A percentile compares a stretch with the other conserved stretches of the same genome.
Conservation (phyloP, 1,140 invertebrate genomes). For the Pseudomyrmex concolor region DNA sequence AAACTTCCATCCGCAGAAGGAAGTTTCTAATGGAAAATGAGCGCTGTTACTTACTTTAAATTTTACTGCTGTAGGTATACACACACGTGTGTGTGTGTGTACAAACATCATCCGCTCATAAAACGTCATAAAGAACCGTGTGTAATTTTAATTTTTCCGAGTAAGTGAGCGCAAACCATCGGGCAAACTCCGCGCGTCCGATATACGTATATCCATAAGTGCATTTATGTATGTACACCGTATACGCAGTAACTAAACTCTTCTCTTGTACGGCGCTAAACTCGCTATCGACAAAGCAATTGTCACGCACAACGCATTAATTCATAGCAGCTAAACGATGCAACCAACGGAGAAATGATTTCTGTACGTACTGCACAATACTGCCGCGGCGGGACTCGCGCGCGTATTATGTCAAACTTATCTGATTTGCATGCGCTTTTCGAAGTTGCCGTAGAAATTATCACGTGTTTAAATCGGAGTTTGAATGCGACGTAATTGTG, state of each 20-base stretch:
- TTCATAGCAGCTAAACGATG: conserved; percentile 34
- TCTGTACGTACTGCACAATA: conserved; percentile 35
- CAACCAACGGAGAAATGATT: conserved; percentile 37
- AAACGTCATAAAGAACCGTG: neutral
- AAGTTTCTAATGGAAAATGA: neutral
- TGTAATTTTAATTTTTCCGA: neutral
- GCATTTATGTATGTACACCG: neutral
- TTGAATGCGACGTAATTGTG: conserved; percentile 16
- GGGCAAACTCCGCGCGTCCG: neutral
- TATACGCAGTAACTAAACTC: conserved; percentile 14
- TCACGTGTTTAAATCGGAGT: conserved; percentile 9
- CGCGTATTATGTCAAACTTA: conserved; percentile 48
- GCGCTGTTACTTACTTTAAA: too few relatives aligned
- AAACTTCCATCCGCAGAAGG: neutral
- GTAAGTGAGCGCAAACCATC: neutral
- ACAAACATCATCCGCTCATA: neutral
- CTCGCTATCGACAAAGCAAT: conserved; percentile 49
- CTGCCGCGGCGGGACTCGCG: conserved; percentile 6
- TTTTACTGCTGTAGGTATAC: too few relatives aligned
- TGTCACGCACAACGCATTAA: conserved; percentile 48
- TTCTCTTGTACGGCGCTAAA: conserved; percentile 18
- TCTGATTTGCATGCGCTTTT: conserved; percentile 49
- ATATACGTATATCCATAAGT: neutral
- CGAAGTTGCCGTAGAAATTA: conserved; percentile 37
- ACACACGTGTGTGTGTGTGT: neutral